A percentile compares a stretch with the other conserved stretches of the same genome.
These are phyloP conservation scores for Oreochromis aureus DNA, from an alignment of 2,113 vertebrate species.

Conservation along the genomic window DNA sequence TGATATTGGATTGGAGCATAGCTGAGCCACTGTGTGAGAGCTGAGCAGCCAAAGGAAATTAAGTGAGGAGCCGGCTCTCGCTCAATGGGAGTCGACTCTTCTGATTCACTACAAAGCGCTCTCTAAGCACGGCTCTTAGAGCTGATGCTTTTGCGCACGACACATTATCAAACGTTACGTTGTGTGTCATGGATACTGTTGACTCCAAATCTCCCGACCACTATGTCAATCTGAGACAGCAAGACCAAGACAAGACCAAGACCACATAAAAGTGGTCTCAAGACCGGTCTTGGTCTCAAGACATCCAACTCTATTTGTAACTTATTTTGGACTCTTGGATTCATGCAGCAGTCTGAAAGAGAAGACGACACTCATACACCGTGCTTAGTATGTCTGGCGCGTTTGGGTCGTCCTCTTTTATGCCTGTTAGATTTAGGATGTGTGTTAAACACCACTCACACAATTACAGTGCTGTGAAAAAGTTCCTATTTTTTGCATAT, in stretches of 20 bases:
- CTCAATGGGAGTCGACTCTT: not conserved
- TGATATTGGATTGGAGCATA: not conserved
- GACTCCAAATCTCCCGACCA: not conserved
- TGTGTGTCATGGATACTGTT: not conserved
- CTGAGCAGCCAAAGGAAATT: not conserved
- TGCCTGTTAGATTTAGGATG: not conserved
- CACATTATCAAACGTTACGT: not conserved
- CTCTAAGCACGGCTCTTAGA: fast-evolving
- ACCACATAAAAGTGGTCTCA: not conserved
- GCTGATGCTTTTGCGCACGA: fast-evolving
- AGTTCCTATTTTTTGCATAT: not conserved
- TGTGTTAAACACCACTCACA: not conserved
- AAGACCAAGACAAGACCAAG: not conserved
- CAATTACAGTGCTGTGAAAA: not conserved
- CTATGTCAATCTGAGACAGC: not conserved
- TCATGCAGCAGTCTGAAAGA: not conserved
- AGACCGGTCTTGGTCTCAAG: not conserved
- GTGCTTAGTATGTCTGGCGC: not conserved
- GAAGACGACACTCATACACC: not conserved
- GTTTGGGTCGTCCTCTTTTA: not conserved
- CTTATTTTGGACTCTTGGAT: not conserved
- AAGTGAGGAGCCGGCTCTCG: not conserved
- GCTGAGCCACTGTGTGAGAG: not conserved
- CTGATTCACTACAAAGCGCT: not conserved
- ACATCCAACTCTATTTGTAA: not conserved